Base-by-base conservation (phyloP, 2,797 vertebrate genomes). In the Hemibagrus guttatus region DNA sequence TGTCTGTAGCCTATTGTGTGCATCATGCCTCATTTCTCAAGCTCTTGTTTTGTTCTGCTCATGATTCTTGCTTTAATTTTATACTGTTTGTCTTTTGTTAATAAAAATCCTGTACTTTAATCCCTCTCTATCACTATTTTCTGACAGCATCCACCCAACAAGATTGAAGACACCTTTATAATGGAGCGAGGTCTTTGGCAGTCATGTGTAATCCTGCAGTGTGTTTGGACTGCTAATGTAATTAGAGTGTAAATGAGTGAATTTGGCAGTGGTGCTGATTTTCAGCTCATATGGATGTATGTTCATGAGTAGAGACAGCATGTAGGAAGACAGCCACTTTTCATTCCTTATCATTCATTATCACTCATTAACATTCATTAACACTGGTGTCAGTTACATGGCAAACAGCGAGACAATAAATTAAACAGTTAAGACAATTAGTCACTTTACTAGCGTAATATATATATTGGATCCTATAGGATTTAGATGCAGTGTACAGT, bases 171-270 rank as follows among this genome's bases (percentile, higher is more conserved):
- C 11, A 39, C 6, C 35, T 71, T 19, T n/a, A 49, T 28, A 75
- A n/a, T 23, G 14, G 13, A 26, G 5, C 26, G 26, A 49, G 39
- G 16, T 74, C 23, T 49, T 74, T 49, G 23, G 42, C 42, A 49
- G 23, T 49, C 71, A 3, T 16, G 21, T 74, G 71, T 49, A 49
- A 74, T 11, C 71, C 71, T 49, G 23, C 23, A 26, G 42, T 74
- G 42, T 49, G 23, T 74, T n/a, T 49, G 42, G 46, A 52, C 26
- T 16, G 23, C 16, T n/a, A 75, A 52, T 49, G 72, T 49, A 75
- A 16, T 75, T 75, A 28, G 1, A 52, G 72, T 75, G 42, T 52
- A 75, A 52, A 72, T 75, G 72, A n/a, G 72, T 75, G 72, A 75
- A 75, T 52, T 52, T 49, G 42, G 42, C 42, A 74, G 39, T 46